Conservation (phyloP, 2,797 vertebrate species). For the Xiphorhynchus erythropygius region DNA sequence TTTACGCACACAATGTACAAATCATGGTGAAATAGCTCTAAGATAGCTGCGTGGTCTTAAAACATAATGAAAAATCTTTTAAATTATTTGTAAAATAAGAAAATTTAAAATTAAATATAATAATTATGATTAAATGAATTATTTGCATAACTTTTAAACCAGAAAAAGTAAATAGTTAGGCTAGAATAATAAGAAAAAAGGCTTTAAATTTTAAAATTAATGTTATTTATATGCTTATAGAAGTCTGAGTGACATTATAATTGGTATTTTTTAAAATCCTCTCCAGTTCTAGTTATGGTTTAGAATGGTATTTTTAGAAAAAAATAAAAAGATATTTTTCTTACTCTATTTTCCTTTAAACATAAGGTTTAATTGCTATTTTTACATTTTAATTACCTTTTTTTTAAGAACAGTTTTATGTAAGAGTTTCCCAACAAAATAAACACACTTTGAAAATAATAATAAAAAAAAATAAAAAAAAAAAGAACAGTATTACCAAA, state of each 20-base stretch:
- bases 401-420: not conserved
- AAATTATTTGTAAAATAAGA: not conserved
- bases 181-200: not conserved
- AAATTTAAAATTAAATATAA: not conserved
- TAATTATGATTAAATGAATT: not conserved
- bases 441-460: not conserved
- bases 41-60: not conserved
- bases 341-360: not conserved
- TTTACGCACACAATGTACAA: not conserved
- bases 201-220: not conserved
- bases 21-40: not conserved
- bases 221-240: not conserved
- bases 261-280: fast-evolving
- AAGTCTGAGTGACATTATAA: not conserved
- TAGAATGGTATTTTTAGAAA: fast-evolving
- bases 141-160: not conserved
- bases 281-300: not conserved
- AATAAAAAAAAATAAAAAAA: not conserved
- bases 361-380: not conserved
- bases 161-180: not conserved
- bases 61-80: not conserved
- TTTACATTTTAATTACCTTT: not conserved
- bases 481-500: not conserved
- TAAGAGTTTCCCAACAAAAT: not conserved
- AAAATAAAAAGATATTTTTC: fast-evolving